These are phyloP conservation scores for Synanthedon tipuliformis DNA, from an alignment of 2,888 invertebrate genomes.

Conservation along the genomic window DNA sequence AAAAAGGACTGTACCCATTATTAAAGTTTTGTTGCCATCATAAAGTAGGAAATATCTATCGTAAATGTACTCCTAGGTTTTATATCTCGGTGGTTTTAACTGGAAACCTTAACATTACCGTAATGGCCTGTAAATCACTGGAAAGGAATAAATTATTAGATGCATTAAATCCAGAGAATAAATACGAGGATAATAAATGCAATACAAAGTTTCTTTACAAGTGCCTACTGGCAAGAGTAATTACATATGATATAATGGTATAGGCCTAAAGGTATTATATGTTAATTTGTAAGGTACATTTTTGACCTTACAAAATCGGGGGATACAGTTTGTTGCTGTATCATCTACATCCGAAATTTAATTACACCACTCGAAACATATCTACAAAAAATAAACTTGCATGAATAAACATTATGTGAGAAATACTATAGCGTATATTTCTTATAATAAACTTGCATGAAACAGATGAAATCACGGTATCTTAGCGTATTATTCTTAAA, in stretches of 20 bases:
- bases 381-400: too few species aligned
- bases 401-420: too few species aligned
- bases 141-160: conserved; percentile 52
- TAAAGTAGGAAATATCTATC: conserved; percentile 45
- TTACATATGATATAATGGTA: not conserved
- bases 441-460: too few species aligned
- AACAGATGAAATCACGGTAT: too few species aligned
- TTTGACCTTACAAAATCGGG: too few species aligned
- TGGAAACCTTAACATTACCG: conserved; percentile 40
- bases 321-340: too few species aligned
- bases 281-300: too few species aligned
- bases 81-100: conserved; percentile 41
- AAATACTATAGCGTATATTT: too few species aligned
- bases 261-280: too few species aligned
- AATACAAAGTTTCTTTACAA: conserved; percentile 25
- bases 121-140: conserved; percentile 52
- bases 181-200: conserved; percentile 37
- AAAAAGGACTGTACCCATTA: conserved; percentile 22
- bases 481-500: too few species aligned
- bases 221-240: not conserved
- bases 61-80: conserved; percentile 47
- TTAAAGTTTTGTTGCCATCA: conserved; percentile 36
- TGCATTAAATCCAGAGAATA: conserved; percentile 38
- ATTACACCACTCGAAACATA: too few species aligned
- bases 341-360: too few species aligned